These are phyloP conservation scores for Liparis tanakae DNA, from an alignment of 2,797 vertebrate genomes.

Conservation along the genomic window DNA sequence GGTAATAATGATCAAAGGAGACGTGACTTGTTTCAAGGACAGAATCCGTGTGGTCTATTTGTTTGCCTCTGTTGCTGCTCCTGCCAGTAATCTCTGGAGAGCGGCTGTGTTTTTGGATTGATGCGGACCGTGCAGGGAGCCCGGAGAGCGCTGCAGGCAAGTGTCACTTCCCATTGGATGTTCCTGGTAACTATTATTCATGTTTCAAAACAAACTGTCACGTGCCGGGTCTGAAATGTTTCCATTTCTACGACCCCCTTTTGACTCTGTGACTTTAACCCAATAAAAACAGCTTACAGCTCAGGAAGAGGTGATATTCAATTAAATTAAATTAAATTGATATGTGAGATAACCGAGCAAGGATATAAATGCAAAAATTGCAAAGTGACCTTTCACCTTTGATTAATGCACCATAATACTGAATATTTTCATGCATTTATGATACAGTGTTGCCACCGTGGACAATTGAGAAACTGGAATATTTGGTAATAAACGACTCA, in stretches of 20 bases:
- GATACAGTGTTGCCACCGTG: background rate
- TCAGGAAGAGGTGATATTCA: slow-evolving; percentile 10
- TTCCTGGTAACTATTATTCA: slow-evolving; percentile 73
- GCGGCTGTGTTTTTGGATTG: slow-evolving; percentile 73
- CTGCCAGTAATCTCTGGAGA: slow-evolving; percentile 75
- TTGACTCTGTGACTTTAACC: slow-evolving; percentile 68
- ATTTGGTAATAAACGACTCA: slow-evolving; percentile 21
- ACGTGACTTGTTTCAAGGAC: slow-evolving; percentile 75
- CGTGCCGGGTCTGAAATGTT: slow-evolving; percentile 59
- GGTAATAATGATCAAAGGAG: slow-evolving; percentile 60
- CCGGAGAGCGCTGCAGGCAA: slow-evolving; percentile 79
- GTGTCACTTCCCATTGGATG: slow-evolving; percentile 83
- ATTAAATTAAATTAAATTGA: too few relatives aligned
- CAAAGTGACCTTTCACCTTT: slow-evolving; percentile 12
- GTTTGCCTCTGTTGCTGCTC: slow-evolving; percentile 67
- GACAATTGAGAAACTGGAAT: slow-evolving; percentile 24
- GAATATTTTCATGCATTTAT: background rate
- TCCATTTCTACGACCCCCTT: slow-evolving; percentile 57
- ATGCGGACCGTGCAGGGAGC: slow-evolving; percentile 74
- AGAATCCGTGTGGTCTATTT: slow-evolving; percentile 78
- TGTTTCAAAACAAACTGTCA: slow-evolving; percentile 80
- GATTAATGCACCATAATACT: background rate
- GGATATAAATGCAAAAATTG: slow-evolving; percentile 19
- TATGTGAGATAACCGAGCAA: slow-evolving; percentile 15
- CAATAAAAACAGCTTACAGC: slow-evolving; percentile 44